phyloP scores from a whole-genome alignment of 2,113 vertebrate species.

The Machaerirhynchus nigripectus region DNA sequence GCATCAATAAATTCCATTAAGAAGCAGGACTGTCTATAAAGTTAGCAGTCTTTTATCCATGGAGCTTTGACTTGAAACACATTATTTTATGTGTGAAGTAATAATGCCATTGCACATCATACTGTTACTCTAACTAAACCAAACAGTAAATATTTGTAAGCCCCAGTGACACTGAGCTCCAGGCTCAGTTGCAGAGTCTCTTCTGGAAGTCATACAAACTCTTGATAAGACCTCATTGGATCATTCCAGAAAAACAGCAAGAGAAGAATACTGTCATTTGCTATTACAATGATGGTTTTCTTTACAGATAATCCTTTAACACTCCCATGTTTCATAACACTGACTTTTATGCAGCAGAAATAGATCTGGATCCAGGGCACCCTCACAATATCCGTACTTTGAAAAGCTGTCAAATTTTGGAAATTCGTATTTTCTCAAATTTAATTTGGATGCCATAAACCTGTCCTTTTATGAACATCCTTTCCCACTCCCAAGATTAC shows the following conservation, averaged over 20 bases:
- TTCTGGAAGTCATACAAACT: background rate
- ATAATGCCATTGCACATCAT: background rate
- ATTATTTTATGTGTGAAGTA: background rate
- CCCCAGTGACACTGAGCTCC: background rate
- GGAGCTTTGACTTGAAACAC: background rate
- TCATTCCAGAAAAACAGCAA: background rate
- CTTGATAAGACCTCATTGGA: background rate
- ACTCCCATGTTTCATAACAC: background rate
- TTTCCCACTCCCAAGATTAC: background rate
- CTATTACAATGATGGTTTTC: background rate
- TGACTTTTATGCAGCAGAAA: background rate
- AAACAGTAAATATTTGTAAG: background rate
- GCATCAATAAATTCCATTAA: background rate
- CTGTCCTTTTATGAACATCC: background rate
- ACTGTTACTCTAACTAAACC: background rate
- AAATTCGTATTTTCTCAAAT: background rate
- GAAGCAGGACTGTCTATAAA: background rate
- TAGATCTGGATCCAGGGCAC: background rate
- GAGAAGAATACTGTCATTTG: background rate
- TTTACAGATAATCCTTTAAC: background rate
- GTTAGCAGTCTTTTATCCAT: background rate
- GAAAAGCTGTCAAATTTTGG: background rate
- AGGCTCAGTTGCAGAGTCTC: background rate
- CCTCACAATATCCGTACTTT: background rate
- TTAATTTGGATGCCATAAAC: background rate